Conservation (phyloP, 2,797 vertebrate species). For the Corythornis leucogaster region DNA sequence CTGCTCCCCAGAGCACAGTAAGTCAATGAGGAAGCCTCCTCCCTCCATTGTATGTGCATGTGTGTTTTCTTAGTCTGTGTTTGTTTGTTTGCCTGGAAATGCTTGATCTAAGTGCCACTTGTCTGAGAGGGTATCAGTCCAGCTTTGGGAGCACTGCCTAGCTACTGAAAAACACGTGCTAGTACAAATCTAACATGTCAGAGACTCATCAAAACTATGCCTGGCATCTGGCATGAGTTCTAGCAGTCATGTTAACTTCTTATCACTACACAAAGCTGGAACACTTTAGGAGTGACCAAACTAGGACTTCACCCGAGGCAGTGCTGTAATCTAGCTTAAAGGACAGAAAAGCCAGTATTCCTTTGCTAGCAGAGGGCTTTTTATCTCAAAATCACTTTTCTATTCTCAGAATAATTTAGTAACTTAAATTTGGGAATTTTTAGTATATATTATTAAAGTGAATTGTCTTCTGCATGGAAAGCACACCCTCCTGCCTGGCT, state of each 20-base stretch:
- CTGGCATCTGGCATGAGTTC: neutral
- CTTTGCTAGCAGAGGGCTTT: neutral
- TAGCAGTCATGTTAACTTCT: neutral
- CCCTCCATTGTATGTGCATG: neutral
- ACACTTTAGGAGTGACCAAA: neutral
- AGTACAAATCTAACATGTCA: neutral
- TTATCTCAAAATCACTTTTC: neutral
- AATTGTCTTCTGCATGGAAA: neutral
- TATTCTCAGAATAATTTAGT: neutral
- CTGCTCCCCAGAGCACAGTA: constrained; percentile 1
- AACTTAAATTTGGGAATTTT: neutral
- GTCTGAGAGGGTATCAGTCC: neutral
- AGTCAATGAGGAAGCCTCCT: neutral
- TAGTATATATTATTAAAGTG: neutral
- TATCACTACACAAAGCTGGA: neutral
- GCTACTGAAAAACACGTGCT: neutral
- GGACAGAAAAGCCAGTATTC: neutral
- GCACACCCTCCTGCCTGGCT: neutral
- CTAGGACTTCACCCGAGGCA: neutral
- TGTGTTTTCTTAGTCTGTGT: neutral
- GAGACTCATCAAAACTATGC: constrained; percentile 10
- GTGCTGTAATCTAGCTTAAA: neutral
- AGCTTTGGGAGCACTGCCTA: neutral
- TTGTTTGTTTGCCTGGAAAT: constrained; percentile 25
- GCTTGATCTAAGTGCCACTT: constrained; percentile 1